A percentile compares a stretch with the other conserved stretches of the same genome.
Conservation (phyloP, 1,140 invertebrate genomes). For the Spodoptera frugiperda region DNA sequence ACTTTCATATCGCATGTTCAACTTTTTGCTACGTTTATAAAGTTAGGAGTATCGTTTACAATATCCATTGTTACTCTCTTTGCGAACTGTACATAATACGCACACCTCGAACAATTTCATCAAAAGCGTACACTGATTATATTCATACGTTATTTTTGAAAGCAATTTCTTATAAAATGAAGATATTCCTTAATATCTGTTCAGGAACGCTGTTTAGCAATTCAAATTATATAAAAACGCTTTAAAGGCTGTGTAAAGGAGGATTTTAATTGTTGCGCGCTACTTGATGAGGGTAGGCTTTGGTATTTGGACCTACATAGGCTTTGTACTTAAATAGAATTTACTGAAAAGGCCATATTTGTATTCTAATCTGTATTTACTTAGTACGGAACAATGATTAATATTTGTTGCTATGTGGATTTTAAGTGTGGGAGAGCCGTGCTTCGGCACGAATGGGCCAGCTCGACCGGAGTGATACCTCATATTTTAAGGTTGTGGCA, state of each 20-base stretch:
- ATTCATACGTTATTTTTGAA: slow-evolving; percentile 19
- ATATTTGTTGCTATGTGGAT: no score
- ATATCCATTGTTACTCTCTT: not conserved
- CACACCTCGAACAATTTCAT: slow-evolving; percentile 5
- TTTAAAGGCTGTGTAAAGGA: not conserved
- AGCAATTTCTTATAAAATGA: slow-evolving; percentile 28
- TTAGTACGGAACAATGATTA: no score
- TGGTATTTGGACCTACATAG: not conserved
- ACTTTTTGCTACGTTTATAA: no score
- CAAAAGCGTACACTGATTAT: slow-evolving; percentile 18
- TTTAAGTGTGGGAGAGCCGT: no score
- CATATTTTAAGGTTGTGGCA: no score
- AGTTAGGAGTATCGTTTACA: no score
- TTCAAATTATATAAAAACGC: slow-evolving; percentile 38
- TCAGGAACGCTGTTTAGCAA: slow-evolving; percentile 19
- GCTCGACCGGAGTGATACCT: no score
- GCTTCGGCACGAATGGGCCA: no score
- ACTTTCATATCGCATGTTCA: no score
- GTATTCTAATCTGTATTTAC: not conserved
- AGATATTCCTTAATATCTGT: slow-evolving; percentile 20
- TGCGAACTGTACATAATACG: not conserved
- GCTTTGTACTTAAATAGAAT: not conserved
- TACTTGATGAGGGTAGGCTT: slow-evolving; percentile 3
- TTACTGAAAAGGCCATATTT: not conserved
- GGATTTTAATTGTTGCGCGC: slow-evolving; percentile 27